These are phyloP conservation scores for Microdon myrmicae DNA, from an alignment of 2,888 invertebrate genomes.

Conservation along the genomic window DNA sequence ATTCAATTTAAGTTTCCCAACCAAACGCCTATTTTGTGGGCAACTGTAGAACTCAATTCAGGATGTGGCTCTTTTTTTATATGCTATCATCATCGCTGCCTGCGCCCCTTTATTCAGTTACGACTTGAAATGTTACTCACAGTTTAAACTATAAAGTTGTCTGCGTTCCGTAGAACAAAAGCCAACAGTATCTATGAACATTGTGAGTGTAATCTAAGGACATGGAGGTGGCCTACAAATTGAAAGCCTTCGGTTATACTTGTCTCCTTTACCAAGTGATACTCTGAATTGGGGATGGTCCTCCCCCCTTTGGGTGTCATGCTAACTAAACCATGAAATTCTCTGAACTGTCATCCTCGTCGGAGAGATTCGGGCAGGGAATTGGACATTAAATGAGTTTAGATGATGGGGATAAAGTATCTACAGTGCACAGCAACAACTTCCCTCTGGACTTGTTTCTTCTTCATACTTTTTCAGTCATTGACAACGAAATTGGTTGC, in stretches of 20 bases:
- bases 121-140: too few species aligned
- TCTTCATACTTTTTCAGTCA: background rate
- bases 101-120: slow-evolving; percentile 5
- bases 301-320: slow-evolving; percentile 23
- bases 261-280: slow-evolving; percentile 29
- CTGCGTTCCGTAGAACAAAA: slow-evolving; percentile 1
- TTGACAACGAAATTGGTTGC: slow-evolving; percentile 1
- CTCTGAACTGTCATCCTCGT: slow-evolving; percentile 16
- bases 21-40: slow-evolving; percentile 57
- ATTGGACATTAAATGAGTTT: slow-evolving; percentile 41
- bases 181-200: background rate
- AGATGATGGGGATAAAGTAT: slow-evolving; percentile 44
- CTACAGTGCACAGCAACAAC: slow-evolving; percentile 22
- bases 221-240: slow-evolving; percentile 37
- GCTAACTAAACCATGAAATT: slow-evolving; percentile 47
- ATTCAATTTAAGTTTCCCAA: slow-evolving; percentile 67
- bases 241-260: slow-evolving; percentile 44
- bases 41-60: slow-evolving; percentile 25
- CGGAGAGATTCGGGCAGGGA: slow-evolving; percentile 6
- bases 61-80: slow-evolving; percentile 4
- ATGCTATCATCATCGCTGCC: slow-evolving; percentile 23
- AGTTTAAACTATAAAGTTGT: too few species aligned
- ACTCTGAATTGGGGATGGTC: background rate
- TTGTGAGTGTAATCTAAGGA: too few species aligned
- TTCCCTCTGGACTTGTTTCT: slow-evolving; percentile 10